Evolutionary conservation across 1,140 invertebrate species (phyloP).

Genomic region (Caenorhabditis tropicalis): DNA sequence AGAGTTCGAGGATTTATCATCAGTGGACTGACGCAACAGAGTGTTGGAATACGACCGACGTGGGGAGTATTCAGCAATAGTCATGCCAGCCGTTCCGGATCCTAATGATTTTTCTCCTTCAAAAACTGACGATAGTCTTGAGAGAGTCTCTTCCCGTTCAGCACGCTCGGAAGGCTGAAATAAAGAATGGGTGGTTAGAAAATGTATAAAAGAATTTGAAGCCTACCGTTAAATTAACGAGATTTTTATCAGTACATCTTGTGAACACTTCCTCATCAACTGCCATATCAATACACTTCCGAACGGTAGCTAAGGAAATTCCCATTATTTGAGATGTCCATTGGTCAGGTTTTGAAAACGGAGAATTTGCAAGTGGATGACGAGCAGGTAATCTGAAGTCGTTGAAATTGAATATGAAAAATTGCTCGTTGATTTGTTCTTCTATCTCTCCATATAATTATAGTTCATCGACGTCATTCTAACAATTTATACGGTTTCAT

Average conservation of each 20-base stretch:
- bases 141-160: slow-evolving; percentile 18
- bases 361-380: background rate
- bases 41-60: slow-evolving; percentile 9
- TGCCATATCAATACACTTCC: slow-evolving; percentile 32
- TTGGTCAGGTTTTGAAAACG: slow-evolving; percentile 18
- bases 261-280: slow-evolving; percentile 26
- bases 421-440: background rate
- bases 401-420: background rate
- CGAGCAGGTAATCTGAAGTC: background rate
- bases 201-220: background rate
- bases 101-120: slow-evolving; percentile 9
- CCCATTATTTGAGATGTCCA: slow-evolving; percentile 37
- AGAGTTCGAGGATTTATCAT: slow-evolving; percentile 17
- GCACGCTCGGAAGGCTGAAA: slow-evolving; percentile 20
- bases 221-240: slow-evolving; percentile 10
- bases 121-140: slow-evolving; percentile 1
- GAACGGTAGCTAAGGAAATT: background rate
- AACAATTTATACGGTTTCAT: too few relatives aligned
- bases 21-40: background rate
- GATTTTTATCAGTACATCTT: slow-evolving; percentile 18
- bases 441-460: background rate
- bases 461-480: too few relatives aligned
- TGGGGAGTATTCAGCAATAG: slow-evolving; percentile 20
- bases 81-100: slow-evolving; percentile 11
- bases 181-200: background rate